phyloP scores from a whole-genome alignment of 2,797 vertebrate species.

The Anolis apletophallus region DNA sequence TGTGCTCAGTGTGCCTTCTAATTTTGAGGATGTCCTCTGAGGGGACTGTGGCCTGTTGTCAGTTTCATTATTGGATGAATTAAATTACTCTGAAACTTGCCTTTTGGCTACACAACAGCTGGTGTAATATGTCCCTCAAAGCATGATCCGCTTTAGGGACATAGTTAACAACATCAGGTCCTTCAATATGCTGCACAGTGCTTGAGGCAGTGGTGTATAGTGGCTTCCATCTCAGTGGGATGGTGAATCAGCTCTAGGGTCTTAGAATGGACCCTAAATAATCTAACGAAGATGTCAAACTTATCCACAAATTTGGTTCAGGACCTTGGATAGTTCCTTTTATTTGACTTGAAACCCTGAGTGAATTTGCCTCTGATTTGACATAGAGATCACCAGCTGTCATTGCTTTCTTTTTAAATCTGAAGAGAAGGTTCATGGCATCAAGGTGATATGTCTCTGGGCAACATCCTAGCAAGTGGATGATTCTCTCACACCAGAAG shows the following conservation, averaged over 20 bases:
- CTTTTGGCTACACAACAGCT: constrained; percentile 2
- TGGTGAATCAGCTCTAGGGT: no score
- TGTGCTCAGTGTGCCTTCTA: not conserved
- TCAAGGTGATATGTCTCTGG: not conserved
- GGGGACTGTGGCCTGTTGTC: not conserved
- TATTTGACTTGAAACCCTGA: no score
- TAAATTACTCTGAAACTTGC: constrained; percentile 2
- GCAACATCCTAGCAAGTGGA: no score
- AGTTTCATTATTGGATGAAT: not conserved
- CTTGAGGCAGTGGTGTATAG: not conserved
- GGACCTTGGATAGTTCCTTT: no score
- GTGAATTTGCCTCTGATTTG: no score
- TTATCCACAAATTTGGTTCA: no score
- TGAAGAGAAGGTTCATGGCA: not conserved
- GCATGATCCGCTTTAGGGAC: not conserved
- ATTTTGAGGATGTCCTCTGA: not conserved
- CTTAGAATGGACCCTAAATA: no score
- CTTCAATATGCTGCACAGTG: not conserved
- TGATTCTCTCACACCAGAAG: no score
- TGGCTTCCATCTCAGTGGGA: no score
- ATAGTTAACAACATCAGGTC: not conserved
- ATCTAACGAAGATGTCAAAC: no score
- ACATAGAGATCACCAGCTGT: no score
- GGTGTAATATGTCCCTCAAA: constrained; percentile 11
- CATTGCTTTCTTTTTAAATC: not conserved